Evolutionary conservation across 2,113 vertebrate genomes (phyloP).

Genomic region (Fulmarus glacialis): DNA sequence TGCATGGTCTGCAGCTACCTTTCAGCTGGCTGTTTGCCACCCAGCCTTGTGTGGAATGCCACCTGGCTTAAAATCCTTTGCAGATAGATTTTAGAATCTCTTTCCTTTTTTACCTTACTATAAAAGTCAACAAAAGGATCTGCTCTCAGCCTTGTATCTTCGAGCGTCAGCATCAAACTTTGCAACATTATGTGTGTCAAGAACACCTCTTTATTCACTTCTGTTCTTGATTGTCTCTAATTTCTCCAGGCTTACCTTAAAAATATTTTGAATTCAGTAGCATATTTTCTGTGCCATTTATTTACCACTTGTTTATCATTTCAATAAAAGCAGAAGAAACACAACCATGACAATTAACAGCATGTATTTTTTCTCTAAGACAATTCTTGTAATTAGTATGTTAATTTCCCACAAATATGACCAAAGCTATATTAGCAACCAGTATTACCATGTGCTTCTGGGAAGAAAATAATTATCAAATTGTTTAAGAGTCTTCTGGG

Average conservation of each 20-base stretch:
- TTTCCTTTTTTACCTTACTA: not conserved
- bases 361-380: slow-evolving; percentile 47
- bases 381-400: slow-evolving; percentile 62
- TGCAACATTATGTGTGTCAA: not conserved
- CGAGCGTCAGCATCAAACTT: not conserved
- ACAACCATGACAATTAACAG: slow-evolving; percentile 25
- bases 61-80: not conserved
- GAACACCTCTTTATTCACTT: not conserved
- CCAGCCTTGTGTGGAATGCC: not conserved
- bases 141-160: not conserved
- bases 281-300: not conserved
- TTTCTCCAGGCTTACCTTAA: not conserved
- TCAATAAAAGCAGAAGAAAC: slow-evolving; percentile 48
- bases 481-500: slow-evolving; percentile 56
- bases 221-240: not conserved
- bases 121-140: not conserved
- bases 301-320: slow-evolving; percentile 22
- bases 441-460: slow-evolving; percentile 61
- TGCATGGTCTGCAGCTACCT: not conserved
- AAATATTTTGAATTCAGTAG: not conserved
- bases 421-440: slow-evolving; percentile 51
- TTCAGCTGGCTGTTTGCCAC: not conserved
- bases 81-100: not conserved
- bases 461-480: slow-evolving; percentile 62
- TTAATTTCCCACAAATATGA: slow-evolving; percentile 64